These are phyloP conservation scores for Enteromius fasciolatus DNA, from an alignment of 2,797 vertebrate species.

Conservation along the genomic window DNA sequence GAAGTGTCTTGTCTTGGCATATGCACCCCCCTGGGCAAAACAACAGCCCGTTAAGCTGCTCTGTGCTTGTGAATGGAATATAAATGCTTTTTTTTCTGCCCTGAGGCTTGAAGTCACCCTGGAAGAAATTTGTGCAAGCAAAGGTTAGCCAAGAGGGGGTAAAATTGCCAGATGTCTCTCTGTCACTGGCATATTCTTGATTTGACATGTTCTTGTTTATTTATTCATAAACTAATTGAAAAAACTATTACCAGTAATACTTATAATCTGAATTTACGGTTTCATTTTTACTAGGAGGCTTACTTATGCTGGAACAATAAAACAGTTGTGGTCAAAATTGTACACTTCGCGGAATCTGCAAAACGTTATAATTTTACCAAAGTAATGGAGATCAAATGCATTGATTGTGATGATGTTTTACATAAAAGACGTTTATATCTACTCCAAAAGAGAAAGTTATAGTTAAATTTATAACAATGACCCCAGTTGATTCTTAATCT, in stretches of 20 bases:
- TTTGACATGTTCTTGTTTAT: conserved; percentile 23
- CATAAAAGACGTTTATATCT: too few relatives aligned
- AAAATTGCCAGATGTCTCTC: conserved; percentile 55
- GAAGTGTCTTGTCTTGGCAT: conserved; percentile 50
- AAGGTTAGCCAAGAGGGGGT: conserved; percentile 35
- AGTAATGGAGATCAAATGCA: too few relatives aligned
- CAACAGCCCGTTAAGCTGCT: conserved; percentile 57
- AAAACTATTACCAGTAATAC: not conserved
- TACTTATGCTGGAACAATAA: not conserved
- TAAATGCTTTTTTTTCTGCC: conserved; percentile 50
- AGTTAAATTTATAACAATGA: not conserved
- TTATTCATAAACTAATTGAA: conserved; percentile 7
- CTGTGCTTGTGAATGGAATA: conserved; percentile 55
- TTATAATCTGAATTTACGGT: not conserved
- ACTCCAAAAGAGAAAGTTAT: not conserved
- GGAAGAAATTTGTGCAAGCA: conserved; percentile 46
- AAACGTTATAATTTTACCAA: too few relatives aligned
- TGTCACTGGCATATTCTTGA: conserved; percentile 48
- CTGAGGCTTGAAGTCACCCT: conserved; percentile 52
- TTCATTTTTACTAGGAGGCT: not conserved
- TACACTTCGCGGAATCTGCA: not conserved
- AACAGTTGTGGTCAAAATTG: not conserved
- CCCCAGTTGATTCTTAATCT: not conserved
- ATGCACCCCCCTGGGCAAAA: conserved; percentile 58
- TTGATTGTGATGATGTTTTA: too few relatives aligned